phyloP scores from a whole-genome alignment of 2,888 invertebrate species.

The Eupithecia centaureata region DNA sequence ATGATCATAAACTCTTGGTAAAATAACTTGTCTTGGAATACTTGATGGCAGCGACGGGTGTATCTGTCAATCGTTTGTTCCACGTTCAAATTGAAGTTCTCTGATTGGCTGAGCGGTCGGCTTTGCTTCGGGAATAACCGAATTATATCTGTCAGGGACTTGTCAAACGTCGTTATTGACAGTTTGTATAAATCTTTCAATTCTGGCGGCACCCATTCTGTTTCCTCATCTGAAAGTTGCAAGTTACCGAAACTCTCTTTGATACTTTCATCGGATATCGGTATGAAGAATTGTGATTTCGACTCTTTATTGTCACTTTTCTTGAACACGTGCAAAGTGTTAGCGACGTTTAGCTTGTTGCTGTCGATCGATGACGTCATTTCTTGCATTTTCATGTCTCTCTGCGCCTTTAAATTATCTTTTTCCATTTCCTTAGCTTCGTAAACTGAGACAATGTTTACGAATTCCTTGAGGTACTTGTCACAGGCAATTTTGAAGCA shows the following conservation, averaged over 20 bases:
- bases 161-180: constrained; percentile 65
- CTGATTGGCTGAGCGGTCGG: constrained; percentile 77
- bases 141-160: constrained; percentile 68
- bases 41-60: constrained; percentile 77
- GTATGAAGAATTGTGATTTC: constrained; percentile 79
- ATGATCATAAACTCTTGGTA: constrained; percentile 74
- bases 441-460: constrained; percentile 61
- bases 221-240: constrained; percentile 69
- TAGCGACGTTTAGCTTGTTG: constrained; percentile 73
- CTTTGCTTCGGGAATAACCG: constrained; percentile 77
- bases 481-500: constrained; percentile 80
- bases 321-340: constrained; percentile 74
- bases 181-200: constrained; percentile 66
- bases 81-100: constrained; percentile 70
- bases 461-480: constrained; percentile 72
- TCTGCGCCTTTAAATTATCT: constrained; percentile 62
- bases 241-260: constrained; percentile 73
- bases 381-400: constrained; percentile 64
- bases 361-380: constrained; percentile 73
- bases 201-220: constrained; percentile 68
- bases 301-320: constrained; percentile 75
- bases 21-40: constrained; percentile 79
- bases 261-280: constrained; percentile 67
- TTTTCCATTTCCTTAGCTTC: constrained; percentile 71
- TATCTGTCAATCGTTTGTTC: constrained; percentile 79